phyloP scores from a whole-genome alignment of 2,113 vertebrate species.

The Patagioenas fasciata region DNA sequence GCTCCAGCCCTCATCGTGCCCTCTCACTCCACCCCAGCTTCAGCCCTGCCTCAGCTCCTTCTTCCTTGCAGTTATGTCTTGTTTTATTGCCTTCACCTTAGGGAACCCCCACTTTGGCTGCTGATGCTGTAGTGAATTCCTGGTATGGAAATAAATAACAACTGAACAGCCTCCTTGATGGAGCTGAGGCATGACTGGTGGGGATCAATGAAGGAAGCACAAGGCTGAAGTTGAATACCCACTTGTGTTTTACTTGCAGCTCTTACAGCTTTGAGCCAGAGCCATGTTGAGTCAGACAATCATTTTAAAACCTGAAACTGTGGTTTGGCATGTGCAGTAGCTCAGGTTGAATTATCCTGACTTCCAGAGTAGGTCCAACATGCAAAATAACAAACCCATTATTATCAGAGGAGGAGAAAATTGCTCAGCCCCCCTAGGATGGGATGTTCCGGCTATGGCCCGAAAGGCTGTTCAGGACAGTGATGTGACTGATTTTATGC shows the following conservation, averaged over 20 bases:
- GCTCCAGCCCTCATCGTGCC: not conserved
- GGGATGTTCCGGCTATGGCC: not conserved
- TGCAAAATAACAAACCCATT: not conserved
- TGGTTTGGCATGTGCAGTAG: not conserved
- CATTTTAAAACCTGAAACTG: not conserved
- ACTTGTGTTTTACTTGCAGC: not conserved
- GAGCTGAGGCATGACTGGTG: not conserved
- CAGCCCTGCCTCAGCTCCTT: not conserved
- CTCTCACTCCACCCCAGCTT: not conserved
- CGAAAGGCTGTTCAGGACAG: not conserved
- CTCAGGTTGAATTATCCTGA: not conserved
- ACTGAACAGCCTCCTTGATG: not conserved
- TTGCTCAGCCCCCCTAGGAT: not conserved
- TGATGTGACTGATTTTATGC: not conserved
- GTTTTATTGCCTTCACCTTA: not conserved
- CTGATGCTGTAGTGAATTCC: not conserved
- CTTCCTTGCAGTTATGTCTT: not conserved
- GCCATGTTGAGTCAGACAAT: not conserved
- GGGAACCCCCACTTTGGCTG: not conserved
- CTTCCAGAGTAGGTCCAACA: not conserved
- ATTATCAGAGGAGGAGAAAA: not conserved
- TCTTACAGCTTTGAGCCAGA: not conserved
- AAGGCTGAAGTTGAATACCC: not conserved
- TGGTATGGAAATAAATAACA: not conserved
- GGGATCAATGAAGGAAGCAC: not conserved